These are phyloP conservation scores for Zaprionus tsacasi DNA, from an alignment of 1,140 invertebrate genomes.

Conservation along the genomic window DNA sequence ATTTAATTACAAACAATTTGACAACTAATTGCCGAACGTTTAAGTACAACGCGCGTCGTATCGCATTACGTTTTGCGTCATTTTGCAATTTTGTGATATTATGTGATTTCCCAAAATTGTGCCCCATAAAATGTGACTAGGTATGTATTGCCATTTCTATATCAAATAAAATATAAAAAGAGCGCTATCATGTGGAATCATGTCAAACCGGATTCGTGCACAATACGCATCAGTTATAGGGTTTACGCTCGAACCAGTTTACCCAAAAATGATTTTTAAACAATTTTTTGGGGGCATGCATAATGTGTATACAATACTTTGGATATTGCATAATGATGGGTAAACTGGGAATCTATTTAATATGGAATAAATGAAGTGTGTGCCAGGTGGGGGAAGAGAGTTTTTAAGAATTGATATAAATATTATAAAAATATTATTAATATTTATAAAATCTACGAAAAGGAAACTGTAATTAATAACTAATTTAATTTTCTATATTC, in stretches of 20 bases:
- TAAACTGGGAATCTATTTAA: conserved; percentile 4
- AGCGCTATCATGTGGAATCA: conserved; percentile 64
- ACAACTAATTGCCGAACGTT: conserved; percentile 80
- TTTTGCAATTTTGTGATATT: conserved; percentile 73
- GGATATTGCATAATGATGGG: conserved; percentile 59
- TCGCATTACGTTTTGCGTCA: conserved; percentile 78
- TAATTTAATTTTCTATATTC: not conserved
- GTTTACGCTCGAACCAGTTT: conserved; percentile 58
- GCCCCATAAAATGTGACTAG: conserved; percentile 55
- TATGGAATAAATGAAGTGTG: conserved; percentile 1
- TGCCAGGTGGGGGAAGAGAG: no score
- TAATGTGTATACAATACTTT: conserved; percentile 59
- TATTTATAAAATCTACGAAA: no score
- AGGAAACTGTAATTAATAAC: not conserved
- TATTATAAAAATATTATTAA: no score
- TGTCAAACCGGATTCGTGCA: conserved; percentile 77
- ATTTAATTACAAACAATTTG: conserved; percentile 83
- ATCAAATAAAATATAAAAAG: conserved; percentile 42
- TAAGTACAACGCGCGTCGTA: conserved; percentile 66
- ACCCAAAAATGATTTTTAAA: conserved; percentile 63
- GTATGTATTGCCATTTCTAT: conserved; percentile 40
- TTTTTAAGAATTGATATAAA: no score
- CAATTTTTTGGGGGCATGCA: conserved; percentile 47
- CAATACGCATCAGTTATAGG: conserved; percentile 47
- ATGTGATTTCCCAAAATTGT: conserved; percentile 68